Evolutionary conservation across 2,888 invertebrate genomes (phyloP).

Genomic region (Tethea ocularis): DNA sequence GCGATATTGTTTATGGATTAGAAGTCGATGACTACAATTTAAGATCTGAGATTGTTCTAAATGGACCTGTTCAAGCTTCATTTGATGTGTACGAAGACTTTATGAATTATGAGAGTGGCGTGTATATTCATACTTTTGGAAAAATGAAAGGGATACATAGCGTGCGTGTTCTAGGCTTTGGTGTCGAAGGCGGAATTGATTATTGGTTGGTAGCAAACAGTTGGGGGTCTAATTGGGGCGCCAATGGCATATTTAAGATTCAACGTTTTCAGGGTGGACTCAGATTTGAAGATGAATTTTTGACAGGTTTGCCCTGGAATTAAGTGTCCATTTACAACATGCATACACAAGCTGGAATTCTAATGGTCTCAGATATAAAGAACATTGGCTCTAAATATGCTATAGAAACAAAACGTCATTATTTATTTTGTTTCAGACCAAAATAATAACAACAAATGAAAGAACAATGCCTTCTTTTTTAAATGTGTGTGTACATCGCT

Average conservation of each 20-base stretch:
- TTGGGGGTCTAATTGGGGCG: conserved; percentile 94
- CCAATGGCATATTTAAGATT: conserved; percentile 90
- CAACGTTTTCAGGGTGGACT: not conserved
- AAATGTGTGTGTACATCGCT: not conserved
- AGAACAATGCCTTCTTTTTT: too few species aligned
- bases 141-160: conserved; percentile 89
- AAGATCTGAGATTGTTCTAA: conserved; percentile 87
- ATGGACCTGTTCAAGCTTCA: conserved; percentile 91
- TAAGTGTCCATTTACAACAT: not conserved
- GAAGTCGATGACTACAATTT: conserved; percentile 80
- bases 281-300: not conserved
- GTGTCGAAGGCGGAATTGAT: conserved; percentile 85
- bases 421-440: too few species aligned
- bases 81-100: conserved; percentile 91
- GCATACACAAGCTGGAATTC: too few species aligned
- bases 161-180: conserved; percentile 91
- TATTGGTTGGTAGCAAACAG: conserved; percentile 94
- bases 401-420: too few species aligned
- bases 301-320: not conserved
- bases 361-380: too few species aligned
- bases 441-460: too few species aligned
- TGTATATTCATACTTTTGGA: conserved; percentile 84
- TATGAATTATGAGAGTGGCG: conserved; percentile 88
- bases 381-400: too few species aligned
- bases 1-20: conserved; percentile 78